These are phyloP conservation scores for Xylota segnis DNA, from an alignment of 2,888 invertebrate species.

Conservation along the genomic window DNA sequence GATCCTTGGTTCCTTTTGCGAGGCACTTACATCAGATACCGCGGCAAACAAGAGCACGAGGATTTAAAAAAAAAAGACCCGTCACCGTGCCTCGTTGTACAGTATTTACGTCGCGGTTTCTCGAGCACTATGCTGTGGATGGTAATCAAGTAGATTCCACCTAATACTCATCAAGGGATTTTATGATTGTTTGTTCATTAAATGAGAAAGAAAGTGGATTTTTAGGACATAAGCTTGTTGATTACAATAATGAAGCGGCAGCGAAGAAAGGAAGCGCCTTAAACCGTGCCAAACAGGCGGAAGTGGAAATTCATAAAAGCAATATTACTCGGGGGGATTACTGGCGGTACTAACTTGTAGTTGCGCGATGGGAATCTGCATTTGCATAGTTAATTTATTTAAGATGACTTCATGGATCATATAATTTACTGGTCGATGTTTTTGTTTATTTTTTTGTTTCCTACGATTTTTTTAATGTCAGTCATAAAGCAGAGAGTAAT, in stretches of 20 bases:
- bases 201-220: conserved; percentile 58
- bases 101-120: conserved; percentile 34
- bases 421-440: conserved; percentile 10
- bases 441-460: neutral
- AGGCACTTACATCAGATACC: conserved; percentile 44
- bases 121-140: conserved; percentile 14
- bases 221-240: conserved; percentile 52
- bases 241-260: conserved; percentile 31
- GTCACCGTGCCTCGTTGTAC: neutral
- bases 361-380: neutral
- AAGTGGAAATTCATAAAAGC: conserved; percentile 38
- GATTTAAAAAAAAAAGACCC: neutral
- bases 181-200: conserved; percentile 64
- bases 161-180: conserved; percentile 56
- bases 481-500: conserved; percentile 33
- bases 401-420: conserved; percentile 47
- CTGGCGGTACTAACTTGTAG: conserved; percentile 8
- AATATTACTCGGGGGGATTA: conserved; percentile 17
- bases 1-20: conserved; percentile 2
- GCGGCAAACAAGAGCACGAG: neutral
- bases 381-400: conserved; percentile 59
- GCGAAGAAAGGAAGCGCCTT: neutral
- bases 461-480: conserved; percentile 25
- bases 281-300: neutral
- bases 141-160: conserved; percentile 63